Base-by-base conservation (phyloP, 2,113 vertebrate species). In the Melanotaenia duboulayi region DNA sequence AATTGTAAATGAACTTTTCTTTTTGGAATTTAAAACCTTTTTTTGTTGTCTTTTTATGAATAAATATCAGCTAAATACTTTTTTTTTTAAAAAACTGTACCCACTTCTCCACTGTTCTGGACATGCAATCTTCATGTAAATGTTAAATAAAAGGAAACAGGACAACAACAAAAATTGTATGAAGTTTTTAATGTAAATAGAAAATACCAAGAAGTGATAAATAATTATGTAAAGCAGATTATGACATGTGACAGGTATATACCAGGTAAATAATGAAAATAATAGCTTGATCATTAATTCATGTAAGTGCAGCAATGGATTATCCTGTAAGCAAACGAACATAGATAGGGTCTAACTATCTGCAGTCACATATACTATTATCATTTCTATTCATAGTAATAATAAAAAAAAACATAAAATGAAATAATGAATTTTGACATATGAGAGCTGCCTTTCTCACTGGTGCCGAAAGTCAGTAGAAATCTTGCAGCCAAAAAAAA, bases 1-100 rank as follows among this genome's bases (percentile, higher is more conserved):
- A 65, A 81, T n/a, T 66, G 48, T 83, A 52, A 71, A 89, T 83
- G 87, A 82, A 90, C 82, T 83, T 86, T 82, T 84, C 4, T 50
- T 86, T 87, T 74, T 55, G 1, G 71, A 76, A 65, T 52, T 32
- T 39, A 42, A 42, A 42, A 42, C 12, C 11, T 11, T 40, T 40
- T 40, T 42, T 16, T 16, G 13, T 42, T 42, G 40, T 42, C 40
- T 74, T 2, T 50, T 23, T 66, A 25, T 52, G 4, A 12, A 50
- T 40, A 52, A 46, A 65, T 35, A 24, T 9, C 10, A 2, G 6
- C 13, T 40, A 0, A 2, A 1, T 50, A 19, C 17, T 20, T 20
- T 54, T 32, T 63, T 75, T 84, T 83, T 81, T 32, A n/a, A n/a
- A 49, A n/a, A n/a, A n/a, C n/a, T 65, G 42, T 65, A 49, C 20